Evolutionary conservation across 1,140 invertebrate species (phyloP).

Genomic region (Polyergus mexicanus): DNA sequence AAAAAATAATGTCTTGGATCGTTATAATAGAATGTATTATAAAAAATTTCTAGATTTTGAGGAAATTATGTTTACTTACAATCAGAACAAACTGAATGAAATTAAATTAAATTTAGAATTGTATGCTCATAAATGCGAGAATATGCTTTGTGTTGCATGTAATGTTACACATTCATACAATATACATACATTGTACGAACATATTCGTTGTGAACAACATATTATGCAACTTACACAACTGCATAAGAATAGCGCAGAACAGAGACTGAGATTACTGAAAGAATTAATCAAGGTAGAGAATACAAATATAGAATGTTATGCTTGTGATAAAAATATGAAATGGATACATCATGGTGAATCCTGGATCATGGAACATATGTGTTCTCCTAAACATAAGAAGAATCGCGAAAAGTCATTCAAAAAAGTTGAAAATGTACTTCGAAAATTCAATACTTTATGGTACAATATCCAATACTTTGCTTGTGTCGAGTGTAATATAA

Average conservation of each 20-base stretch:
- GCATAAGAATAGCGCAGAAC: slow-evolving; percentile 13
- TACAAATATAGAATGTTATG: neutral
- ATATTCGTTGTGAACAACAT: slow-evolving; percentile 53
- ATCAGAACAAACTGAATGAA: neutral
- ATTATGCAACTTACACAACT: neutral
- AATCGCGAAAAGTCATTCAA: neutral
- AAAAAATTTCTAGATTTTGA: neutral
- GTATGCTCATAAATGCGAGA: neutral
- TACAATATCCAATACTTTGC: slow-evolving; percentile 68
- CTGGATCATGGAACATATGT: slow-evolving; percentile 3
- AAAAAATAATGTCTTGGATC: neutral
- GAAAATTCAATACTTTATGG: slow-evolving; percentile 69
- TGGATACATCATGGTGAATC: no score
- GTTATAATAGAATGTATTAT: slow-evolving; percentile 3
- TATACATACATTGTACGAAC: slow-evolving; percentile 60
- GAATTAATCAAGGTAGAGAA: neutral
- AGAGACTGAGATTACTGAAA: neutral
- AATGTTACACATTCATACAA: neutral
- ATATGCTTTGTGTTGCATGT: slow-evolving; percentile 44
- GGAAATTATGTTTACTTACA: slow-evolving; percentile 27
- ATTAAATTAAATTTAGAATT: slow-evolving; percentile 9
- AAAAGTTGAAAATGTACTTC: slow-evolving; percentile 60
- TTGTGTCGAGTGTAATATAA: slow-evolving; percentile 59
- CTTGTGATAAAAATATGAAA: slow-evolving; percentile 13
- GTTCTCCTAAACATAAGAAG: neutral